These are phyloP conservation scores for Macropodus opercularis DNA, from an alignment of 2,797 vertebrate species.

Conservation along the genomic window DNA sequence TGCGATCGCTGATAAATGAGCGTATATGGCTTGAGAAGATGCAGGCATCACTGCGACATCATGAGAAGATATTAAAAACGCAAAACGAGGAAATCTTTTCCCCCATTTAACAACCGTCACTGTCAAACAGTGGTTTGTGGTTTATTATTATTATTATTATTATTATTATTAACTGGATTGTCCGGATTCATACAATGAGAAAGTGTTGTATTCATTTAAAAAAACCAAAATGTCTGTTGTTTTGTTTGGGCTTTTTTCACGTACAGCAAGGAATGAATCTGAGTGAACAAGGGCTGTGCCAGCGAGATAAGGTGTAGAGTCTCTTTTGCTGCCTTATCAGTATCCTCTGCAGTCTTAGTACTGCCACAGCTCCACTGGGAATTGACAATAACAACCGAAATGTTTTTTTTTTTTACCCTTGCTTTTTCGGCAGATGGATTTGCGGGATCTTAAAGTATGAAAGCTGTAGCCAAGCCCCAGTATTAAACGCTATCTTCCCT, in stretches of 20 bases:
- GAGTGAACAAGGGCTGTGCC: slow-evolving; percentile 77
- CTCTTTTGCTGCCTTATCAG: slow-evolving; percentile 80
- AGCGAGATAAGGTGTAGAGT: slow-evolving; percentile 79
- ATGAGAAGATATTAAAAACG: slow-evolving; percentile 58
- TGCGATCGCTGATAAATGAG: slow-evolving; percentile 66
- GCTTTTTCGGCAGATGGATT: slow-evolving; percentile 72
- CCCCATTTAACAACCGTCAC: slow-evolving; percentile 48
- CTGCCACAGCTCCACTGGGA: slow-evolving; percentile 72
- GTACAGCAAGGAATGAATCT: slow-evolving; percentile 64
- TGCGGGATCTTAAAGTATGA: slow-evolving; percentile 68
- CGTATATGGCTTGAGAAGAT: slow-evolving; percentile 46
- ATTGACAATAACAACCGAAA: slow-evolving; percentile 74
- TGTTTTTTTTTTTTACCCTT: slow-evolving; percentile 47
- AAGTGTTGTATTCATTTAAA: slow-evolving; percentile 68
- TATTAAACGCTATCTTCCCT: slow-evolving; percentile 70
- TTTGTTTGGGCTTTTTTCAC: slow-evolving; percentile 52
- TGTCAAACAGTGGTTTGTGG: slow-evolving; percentile 51
- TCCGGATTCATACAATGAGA: slow-evolving; percentile 54
- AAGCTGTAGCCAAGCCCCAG: slow-evolving; percentile 62
- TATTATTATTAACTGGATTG: slow-evolving; percentile 55
- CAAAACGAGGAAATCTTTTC: slow-evolving; percentile 43
- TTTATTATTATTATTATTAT: slow-evolving; percentile 49
- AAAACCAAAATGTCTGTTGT: slow-evolving; percentile 60
- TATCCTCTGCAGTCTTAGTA: slow-evolving; percentile 73
- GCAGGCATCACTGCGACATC: slow-evolving; percentile 29